Evolutionary conservation across 2,888 invertebrate genomes (phyloP), one percentile per base, ranked within the genome.

Genomic region (Papilio demoleus): DNA sequence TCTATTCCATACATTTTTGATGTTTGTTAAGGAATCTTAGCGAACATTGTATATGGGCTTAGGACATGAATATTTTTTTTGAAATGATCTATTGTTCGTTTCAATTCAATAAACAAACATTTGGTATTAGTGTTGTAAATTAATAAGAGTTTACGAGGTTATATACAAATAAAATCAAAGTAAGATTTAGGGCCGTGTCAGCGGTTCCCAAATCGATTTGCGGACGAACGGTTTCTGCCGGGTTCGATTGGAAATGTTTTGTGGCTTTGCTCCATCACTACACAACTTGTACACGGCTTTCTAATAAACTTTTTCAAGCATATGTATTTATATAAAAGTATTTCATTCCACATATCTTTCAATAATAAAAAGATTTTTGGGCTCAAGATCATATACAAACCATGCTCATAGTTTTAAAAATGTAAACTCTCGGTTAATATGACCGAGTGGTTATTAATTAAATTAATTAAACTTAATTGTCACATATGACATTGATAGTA

Each of bases 161-260:
- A 31, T 31, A 4, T 27, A 9, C 9, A 56, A 56, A 56, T 56
- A 56, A 31, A 56, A 56, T 56, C 17, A 1, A 5, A 31, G 53
- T 56, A 56, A 56, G 53, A 56, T 31, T 56, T 17, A 31, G 9
- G 53, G 31, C 53, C 9, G 31, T 56, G 53, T 31, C 31, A 56
- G 53, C 53, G 53, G 53, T 56, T 56, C 17, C 31, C 31, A 17
- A 31, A 56, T 56, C 31, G 53, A 56, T 56, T 56, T 56, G 53
- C 53, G 53, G 53, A 27, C 31, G 53, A 31, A 56, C 53, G 53
- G 53, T 56, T 56, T 56, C 53, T 56, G 53, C 31, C 31, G 31
- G 9, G 14, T 56, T 31, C 31, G 53, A 56, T 56, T 56, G 53
- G 27, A 56, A 56, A 56, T 56, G 53, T 56, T 56, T 56, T 31